Conservation (phyloP, 2,888 invertebrate species). For the Drosophila mulleri region DNA sequence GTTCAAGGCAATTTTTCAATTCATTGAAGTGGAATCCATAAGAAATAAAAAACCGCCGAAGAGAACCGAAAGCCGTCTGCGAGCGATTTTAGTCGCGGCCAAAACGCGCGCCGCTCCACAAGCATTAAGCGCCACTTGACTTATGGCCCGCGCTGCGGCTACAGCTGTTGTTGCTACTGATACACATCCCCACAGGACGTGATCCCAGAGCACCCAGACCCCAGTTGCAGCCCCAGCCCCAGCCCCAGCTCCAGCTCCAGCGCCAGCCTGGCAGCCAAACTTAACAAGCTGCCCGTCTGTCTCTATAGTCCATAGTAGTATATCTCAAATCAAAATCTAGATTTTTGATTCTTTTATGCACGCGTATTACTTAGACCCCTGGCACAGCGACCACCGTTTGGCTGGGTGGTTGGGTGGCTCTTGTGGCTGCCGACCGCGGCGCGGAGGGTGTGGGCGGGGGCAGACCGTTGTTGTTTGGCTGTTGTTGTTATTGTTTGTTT, state of each 20-base stretch:
- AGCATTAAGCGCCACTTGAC: slow-evolving; percentile 73
- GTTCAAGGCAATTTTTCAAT: slow-evolving; percentile 79
- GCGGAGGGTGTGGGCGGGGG: not conserved
- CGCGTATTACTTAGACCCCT: slow-evolving; percentile 58
- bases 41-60: slow-evolving; percentile 38
- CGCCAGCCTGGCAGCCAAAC: slow-evolving; percentile 11
- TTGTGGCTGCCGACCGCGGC: not conserved
- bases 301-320: slow-evolving; percentile 43
- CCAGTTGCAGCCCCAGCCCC: not conserved
- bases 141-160: slow-evolving; percentile 48
- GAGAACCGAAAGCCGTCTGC: slow-evolving; percentile 17
- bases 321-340: slow-evolving; percentile 77
- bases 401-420: not conserved
- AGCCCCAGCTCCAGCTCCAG: not conserved
- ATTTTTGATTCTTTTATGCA: slow-evolving; percentile 76
- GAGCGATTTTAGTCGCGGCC: slow-evolving; percentile 53
- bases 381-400: slow-evolving; percentile 31
- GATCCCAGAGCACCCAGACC: slow-evolving; percentile 19
- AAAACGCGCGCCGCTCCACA: slow-evolving; percentile 45
- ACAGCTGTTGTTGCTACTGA: slow-evolving; percentile 29
- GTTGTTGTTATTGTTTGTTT: slow-evolving; percentile 36
- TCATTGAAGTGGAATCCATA: slow-evolving; percentile 80
- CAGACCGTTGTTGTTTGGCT: slow-evolving; percentile 28
- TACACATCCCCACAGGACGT: slow-evolving; percentile 38
- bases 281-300: slow-evolving; percentile 39